Evolutionary conservation across 2,797 vertebrate genomes (phyloP).

Genomic region (Gobionotothen gibberifrons): DNA sequence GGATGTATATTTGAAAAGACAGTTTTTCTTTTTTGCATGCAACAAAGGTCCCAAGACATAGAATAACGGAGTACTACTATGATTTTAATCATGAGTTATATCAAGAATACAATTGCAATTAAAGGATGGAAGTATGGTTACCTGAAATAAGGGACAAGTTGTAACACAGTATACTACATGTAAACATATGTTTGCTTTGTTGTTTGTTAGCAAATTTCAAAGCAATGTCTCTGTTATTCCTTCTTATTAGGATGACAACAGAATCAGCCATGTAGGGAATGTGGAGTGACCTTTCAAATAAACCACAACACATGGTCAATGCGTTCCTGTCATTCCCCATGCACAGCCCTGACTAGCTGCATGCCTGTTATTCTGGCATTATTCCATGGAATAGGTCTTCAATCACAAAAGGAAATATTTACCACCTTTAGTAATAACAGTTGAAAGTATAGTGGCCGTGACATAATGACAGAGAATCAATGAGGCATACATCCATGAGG

Average conservation of each 20-base stretch:
- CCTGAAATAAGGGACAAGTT: not conserved
- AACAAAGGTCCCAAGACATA: no score
- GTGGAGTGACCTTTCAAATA: constrained; percentile 60
- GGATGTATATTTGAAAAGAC: no score
- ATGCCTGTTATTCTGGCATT: constrained; percentile 69
- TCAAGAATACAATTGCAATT: not conserved
- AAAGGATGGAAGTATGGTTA: not conserved
- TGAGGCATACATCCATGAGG: constrained; percentile 20
- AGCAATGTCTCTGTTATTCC: constrained; percentile 44
- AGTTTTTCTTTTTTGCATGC: no score
- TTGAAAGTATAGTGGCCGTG: constrained; percentile 29
- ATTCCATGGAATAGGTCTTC: constrained; percentile 68
- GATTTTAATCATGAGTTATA: not conserved
- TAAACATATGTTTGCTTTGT: not conserved
- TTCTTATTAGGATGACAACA: constrained; percentile 36
- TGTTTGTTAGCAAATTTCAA: constrained; percentile 26
- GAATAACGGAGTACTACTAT: not conserved
- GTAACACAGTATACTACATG: not conserved
- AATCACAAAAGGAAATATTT: constrained; percentile 79
- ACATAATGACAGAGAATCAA: constrained; percentile 36
- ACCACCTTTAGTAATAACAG: constrained; percentile 63
- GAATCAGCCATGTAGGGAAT: constrained; percentile 62
- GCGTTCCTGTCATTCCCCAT: constrained; percentile 78
- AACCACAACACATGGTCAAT: constrained; percentile 69
- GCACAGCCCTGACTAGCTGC: constrained; percentile 28